phyloP scores from a whole-genome alignment of 2,797 vertebrate genomes.

The Podarcis lilfordi region DNA sequence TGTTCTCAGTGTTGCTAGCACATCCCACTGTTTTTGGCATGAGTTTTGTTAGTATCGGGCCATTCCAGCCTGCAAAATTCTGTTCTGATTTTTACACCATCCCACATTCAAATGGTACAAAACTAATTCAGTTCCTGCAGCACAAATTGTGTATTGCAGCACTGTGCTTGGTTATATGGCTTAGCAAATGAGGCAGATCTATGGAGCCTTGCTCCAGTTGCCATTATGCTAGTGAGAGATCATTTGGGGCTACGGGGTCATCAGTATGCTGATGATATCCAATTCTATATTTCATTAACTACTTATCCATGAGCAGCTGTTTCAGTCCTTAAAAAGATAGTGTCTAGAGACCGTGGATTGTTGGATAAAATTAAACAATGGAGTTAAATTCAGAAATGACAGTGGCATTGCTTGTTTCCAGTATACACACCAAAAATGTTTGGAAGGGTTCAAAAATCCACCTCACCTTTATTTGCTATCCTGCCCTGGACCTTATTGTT shows the following conservation, averaged over 20 bases:
- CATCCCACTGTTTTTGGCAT: no score
- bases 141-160: background rate
- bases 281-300: background rate
- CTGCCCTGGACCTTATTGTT: background rate
- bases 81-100: no score
- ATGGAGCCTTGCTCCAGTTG: background rate
- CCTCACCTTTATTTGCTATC: background rate
- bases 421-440: background rate
- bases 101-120: background rate
- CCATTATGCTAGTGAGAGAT: background rate
- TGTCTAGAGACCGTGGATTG: background rate
- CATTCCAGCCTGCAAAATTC: no score
- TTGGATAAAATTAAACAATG: background rate
- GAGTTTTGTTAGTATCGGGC: no score
- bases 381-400: background rate
- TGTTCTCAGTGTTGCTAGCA: no score
- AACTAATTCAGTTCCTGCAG: background rate
- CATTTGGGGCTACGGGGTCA: background rate
- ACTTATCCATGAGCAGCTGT: background rate
- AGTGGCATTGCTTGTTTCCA: background rate
- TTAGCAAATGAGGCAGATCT: background rate
- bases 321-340: background rate
- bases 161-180: background rate
- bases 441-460: background rate
- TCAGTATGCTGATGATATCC: background rate